A percentile compares a stretch with the other conserved stretches of the same genome.
phyloP scores from a whole-genome alignment of 2,113 vertebrate species.

The Scolopax mira region DNA sequence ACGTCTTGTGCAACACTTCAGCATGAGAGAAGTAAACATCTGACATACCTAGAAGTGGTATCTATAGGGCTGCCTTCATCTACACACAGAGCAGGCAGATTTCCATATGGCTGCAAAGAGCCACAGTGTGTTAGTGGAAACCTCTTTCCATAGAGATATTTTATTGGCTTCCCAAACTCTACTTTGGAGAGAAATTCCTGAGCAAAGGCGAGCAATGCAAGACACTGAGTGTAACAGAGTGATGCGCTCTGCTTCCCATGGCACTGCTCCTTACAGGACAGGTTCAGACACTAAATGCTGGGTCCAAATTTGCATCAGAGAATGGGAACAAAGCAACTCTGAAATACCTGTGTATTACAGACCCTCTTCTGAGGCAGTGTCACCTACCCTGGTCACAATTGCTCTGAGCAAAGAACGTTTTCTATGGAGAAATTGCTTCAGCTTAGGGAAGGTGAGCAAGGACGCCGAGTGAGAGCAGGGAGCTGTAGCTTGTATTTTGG shows the following conservation, averaged over 20 bases:
- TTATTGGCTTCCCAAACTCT: constrained; percentile 33
- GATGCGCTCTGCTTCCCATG: neutral
- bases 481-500: constrained; percentile 58
- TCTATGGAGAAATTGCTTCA: neutral
- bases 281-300: neutral
- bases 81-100: constrained; percentile 39
- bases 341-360: neutral
- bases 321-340: constrained; percentile 10
- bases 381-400: neutral
- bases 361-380: neutral
- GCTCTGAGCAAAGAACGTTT: neutral
- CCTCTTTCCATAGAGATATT: neutral
- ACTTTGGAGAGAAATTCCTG: neutral
- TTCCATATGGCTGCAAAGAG: constrained; percentile 17
- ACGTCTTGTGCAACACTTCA: neutral
- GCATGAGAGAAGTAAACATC: accelerated
- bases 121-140: neutral
- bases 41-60: neutral
- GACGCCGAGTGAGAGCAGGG: neutral
- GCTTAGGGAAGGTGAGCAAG: constrained; percentile 50
- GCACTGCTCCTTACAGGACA: neutral
- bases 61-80: constrained; percentile 25
- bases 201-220: neutral
- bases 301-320: neutral
- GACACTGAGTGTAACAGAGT: neutral